Evolutionary conservation across 2,888 invertebrate genomes (phyloP).

Genomic region (Amblyteles armatorius): DNA sequence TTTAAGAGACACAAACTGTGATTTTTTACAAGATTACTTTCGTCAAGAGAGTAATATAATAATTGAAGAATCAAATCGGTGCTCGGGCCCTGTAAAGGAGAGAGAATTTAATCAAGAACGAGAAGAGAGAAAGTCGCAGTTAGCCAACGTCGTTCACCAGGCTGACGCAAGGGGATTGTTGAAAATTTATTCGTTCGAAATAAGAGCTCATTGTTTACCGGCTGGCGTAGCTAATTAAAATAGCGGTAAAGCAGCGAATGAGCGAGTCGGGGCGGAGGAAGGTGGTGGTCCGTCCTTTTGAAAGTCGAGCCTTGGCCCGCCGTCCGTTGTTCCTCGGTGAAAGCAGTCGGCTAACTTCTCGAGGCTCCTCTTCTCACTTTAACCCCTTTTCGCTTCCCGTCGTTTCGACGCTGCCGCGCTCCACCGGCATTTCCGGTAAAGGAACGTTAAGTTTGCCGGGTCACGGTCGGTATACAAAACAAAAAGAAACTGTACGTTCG

Average conservation of each 20-base stretch:
- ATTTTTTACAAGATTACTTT: not conserved
- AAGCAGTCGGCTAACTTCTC: conserved; percentile 52
- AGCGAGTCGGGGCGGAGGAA: conserved; percentile 29
- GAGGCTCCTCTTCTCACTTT: conserved; percentile 29
- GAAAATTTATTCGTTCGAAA: conserved; percentile 77
- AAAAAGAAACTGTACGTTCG: conserved; percentile 25
- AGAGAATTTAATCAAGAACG: not conserved
- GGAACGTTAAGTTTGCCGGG: conserved; percentile 42
- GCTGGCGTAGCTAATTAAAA: conserved; percentile 63
- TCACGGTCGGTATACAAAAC: conserved; percentile 32
- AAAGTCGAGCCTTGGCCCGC: conserved; percentile 40
- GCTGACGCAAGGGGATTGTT: conserved; percentile 67
- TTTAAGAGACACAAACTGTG: not conserved
- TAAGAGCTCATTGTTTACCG: conserved; percentile 68
- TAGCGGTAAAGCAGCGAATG: conserved; percentile 48
- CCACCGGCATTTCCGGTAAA: conserved; percentile 40
- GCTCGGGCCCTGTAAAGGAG: not conserved
- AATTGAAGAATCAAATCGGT: not conserved
- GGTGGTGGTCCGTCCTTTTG: conserved; percentile 50
- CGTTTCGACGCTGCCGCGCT: conserved; percentile 20
- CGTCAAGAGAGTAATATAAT: not conserved
- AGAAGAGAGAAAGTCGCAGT: conserved; percentile 5
- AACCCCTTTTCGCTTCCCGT: conserved; percentile 32
- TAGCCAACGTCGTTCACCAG: conserved; percentile 9
- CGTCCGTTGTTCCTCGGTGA: conserved; percentile 45